Conservation (phyloP, 2,888 invertebrate genomes). For the Sylvicola cinctus region DNA sequence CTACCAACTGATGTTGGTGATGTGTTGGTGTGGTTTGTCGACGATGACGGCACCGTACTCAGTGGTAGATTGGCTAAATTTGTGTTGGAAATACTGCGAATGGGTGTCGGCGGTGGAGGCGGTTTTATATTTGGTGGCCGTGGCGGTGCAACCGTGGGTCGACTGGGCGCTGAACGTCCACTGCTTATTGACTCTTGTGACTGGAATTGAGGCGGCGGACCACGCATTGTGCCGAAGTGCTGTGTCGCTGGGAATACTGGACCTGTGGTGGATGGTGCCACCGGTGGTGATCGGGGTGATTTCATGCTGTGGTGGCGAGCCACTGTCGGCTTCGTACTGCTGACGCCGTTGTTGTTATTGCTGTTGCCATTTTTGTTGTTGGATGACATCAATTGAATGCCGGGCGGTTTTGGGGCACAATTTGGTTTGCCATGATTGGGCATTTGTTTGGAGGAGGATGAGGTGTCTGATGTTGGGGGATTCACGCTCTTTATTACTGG, state of each 20-base stretch:
- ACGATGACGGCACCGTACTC: constrained; percentile 12
- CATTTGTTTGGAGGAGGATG: constrained; percentile 18
- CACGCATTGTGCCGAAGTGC: constrained; percentile 23
- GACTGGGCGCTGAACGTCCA: constrained; percentile 21
- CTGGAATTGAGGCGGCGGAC: constrained; percentile 17
- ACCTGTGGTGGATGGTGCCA: constrained; percentile 15
- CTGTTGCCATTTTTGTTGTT: constrained; percentile 17
- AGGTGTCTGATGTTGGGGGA: constrained; percentile 7
- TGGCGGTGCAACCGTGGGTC: constrained; percentile 20
- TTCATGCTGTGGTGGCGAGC: constrained; percentile 69
- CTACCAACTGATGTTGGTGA: constrained; percentile 9
- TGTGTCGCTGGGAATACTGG: constrained; percentile 20
- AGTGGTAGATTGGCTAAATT: constrained; percentile 18
- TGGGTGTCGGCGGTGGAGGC: constrained; percentile 25
- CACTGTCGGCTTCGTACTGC: constrained; percentile 29
- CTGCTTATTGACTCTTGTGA: constrained; percentile 19
- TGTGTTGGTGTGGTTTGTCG: constrained; percentile 5
- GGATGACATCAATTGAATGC: constrained; percentile 20
- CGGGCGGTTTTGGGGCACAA: constrained; percentile 66
- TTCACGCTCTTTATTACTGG: constrained; percentile 4
- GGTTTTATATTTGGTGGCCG: constrained; percentile 22
- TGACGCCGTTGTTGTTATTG: constrained; percentile 10
- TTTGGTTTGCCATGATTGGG: constrained; percentile 57
- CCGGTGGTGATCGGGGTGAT: constrained; percentile 36
- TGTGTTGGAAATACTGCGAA: constrained; percentile 23